phyloP scores from a whole-genome alignment of 2,888 invertebrate genomes.

The Tenthredo notha region DNA sequence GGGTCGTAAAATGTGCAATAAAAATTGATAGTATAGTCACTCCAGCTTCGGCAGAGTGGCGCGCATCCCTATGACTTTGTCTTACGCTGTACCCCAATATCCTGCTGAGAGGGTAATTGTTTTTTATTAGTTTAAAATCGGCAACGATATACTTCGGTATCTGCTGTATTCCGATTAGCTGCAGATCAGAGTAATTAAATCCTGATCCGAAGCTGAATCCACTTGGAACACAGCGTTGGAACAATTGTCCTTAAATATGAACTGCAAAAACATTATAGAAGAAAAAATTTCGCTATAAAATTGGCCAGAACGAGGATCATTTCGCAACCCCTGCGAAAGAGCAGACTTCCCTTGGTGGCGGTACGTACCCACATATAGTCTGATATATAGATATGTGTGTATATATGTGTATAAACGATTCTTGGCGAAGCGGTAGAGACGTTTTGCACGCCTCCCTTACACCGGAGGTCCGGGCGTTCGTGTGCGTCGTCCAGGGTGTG shows the following conservation, averaged over 20 bases:
- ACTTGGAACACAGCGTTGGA: neutral
- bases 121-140: neutral
- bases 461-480: slow-evolving; percentile 48
- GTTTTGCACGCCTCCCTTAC: slow-evolving; percentile 47
- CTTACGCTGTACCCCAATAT: slow-evolving; percentile 2
- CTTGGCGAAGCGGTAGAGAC: slow-evolving; percentile 52
- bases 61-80: neutral
- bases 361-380: neutral
- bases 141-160: too few species aligned
- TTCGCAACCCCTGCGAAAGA: slow-evolving; percentile 32
- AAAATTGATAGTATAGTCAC: slow-evolving; percentile 48
- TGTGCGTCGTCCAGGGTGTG: slow-evolving; percentile 60
- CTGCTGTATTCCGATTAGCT: too few species aligned
- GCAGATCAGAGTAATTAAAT: too few species aligned
- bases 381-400: slow-evolving; percentile 5
- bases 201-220: neutral
- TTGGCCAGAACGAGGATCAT: slow-evolving; percentile 23
- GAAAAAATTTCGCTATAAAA: neutral
- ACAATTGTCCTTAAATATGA: neutral
- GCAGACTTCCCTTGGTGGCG: neutral
- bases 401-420: slow-evolving; percentile 48
- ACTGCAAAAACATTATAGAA: neutral
- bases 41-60: neutral
- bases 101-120: neutral
- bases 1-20: slow-evolving; percentile 27